Evolutionary conservation across 2,888 invertebrate genomes (phyloP).

Genomic region (Hydriomena furcata): DNA sequence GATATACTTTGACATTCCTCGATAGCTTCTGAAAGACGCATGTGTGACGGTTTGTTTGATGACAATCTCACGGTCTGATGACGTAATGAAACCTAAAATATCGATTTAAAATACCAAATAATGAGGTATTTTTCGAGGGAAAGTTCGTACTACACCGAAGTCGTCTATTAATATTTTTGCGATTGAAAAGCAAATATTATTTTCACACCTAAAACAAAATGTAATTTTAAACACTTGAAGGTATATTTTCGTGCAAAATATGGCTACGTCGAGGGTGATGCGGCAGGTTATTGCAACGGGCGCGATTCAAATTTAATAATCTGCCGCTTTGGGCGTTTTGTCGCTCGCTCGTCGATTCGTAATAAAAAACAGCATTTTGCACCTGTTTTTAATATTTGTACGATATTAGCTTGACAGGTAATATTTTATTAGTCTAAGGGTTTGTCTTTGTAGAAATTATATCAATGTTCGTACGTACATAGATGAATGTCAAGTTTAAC

Average conservation of each 20-base stretch:
- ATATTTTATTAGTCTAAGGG: background rate
- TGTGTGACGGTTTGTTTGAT: too few species aligned
- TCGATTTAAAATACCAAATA: too few species aligned
- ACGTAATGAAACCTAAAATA: too few species aligned
- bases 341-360: slow-evolving; percentile 22
- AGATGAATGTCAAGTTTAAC: too few species aligned
- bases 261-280: slow-evolving; percentile 17
- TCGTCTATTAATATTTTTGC: background rate
- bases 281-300: slow-evolving; percentile 43
- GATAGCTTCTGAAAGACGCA: too few species aligned
- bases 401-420: background rate
- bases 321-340: slow-evolving; percentile 37
- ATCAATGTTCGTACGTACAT: too few species aligned
- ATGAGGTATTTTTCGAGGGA: too few species aligned
- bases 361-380: slow-evolving; percentile 31
- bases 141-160: too few species aligned
- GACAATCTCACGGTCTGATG: too few species aligned
- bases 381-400: slow-evolving; percentile 9
- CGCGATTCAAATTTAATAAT: slow-evolving; percentile 53
- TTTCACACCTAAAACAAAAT: background rate
- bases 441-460: too few species aligned
- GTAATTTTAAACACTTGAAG: slow-evolving; percentile 5
- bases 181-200: background rate
- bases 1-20: too few species aligned
- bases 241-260: slow-evolving; percentile 18